These are phyloP conservation scores for Fragum sueziense DNA, from an alignment of 2,888 invertebrate species.

Conservation along the genomic window DNA sequence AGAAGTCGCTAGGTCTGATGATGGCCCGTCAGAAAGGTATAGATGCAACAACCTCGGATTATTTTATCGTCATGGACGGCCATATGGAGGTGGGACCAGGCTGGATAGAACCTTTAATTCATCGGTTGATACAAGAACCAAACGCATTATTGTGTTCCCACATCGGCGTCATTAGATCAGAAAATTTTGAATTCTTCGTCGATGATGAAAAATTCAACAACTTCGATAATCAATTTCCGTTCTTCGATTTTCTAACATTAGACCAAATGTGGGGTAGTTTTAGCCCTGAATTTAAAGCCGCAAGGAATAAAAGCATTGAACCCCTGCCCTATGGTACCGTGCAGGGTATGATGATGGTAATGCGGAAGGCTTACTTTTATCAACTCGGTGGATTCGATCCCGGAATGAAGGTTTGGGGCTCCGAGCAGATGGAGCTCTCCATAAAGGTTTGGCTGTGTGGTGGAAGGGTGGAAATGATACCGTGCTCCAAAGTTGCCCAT, in stretches of 20 bases:
- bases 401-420: slow-evolving; percentile 51
- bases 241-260: slow-evolving; percentile 41
- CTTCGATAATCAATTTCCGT: slow-evolving; percentile 30
- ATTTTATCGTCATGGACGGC: slow-evolving; percentile 50
- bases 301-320: slow-evolving; percentile 37
- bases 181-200: slow-evolving; percentile 31
- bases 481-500: slow-evolving; percentile 47
- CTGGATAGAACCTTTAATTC: slow-evolving; percentile 48
- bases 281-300: slow-evolving; percentile 14
- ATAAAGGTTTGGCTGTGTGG: slow-evolving; percentile 53
- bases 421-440: slow-evolving; percentile 49
- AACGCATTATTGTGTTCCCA: slow-evolving; percentile 53
- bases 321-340: slow-evolving; percentile 41
- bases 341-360: slow-evolving; percentile 53
- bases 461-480: slow-evolving; percentile 48
- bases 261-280: slow-evolving; percentile 44
- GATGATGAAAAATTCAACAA: background rate
- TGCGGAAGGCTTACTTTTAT: slow-evolving; percentile 47
- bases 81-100: slow-evolving; percentile 50
- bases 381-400: slow-evolving; percentile 52
- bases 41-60: slow-evolving; percentile 35
- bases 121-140: slow-evolving; percentile 40
- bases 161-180: slow-evolving; percentile 48
- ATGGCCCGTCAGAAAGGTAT: slow-evolving; percentile 49
- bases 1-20: slow-evolving; percentile 43